Conservation (phyloP, 1,140 invertebrate genomes). For the Magallana ariakensis region DNA sequence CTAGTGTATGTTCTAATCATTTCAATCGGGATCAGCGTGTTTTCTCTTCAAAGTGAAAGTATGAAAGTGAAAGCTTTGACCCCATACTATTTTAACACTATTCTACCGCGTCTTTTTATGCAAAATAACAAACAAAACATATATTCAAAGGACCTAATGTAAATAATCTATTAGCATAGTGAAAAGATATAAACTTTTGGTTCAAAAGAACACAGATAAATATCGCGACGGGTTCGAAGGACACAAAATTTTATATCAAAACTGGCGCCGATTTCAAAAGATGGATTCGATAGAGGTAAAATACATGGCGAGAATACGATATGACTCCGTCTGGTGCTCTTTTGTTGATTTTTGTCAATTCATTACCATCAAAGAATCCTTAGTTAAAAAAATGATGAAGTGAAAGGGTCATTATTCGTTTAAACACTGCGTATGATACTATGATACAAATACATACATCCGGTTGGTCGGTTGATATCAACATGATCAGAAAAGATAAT, state of each 20-base stretch:
- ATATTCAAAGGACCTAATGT: not conserved
- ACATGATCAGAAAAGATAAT: no score
- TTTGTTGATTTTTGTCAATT: no score
- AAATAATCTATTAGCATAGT: not conserved
- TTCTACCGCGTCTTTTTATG: not conserved
- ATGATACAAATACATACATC: no score
- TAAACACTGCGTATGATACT: no score
- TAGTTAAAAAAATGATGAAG: no score
- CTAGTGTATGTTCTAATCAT: not conserved
- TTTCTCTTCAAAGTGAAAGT: not conserved
- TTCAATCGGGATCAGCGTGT: not conserved
- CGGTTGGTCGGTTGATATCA: no score
- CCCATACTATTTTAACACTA: not conserved
- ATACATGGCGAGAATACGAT: no score
- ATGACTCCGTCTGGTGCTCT: no score
- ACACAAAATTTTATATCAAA: not conserved
- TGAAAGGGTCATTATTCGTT: no score
- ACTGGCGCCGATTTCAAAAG: not conserved
- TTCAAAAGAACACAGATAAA: not conserved
- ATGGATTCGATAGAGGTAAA: no score
- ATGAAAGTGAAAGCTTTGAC: not conserved
- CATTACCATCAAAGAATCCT: no score
- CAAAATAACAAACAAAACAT: no score
- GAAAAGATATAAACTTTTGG: not conserved
- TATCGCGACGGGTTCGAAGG: not conserved